Evolutionary conservation across 2,797 vertebrate genomes (phyloP), one percentile per base, ranked within the genome.

Genomic region (Channa striata): DNA sequence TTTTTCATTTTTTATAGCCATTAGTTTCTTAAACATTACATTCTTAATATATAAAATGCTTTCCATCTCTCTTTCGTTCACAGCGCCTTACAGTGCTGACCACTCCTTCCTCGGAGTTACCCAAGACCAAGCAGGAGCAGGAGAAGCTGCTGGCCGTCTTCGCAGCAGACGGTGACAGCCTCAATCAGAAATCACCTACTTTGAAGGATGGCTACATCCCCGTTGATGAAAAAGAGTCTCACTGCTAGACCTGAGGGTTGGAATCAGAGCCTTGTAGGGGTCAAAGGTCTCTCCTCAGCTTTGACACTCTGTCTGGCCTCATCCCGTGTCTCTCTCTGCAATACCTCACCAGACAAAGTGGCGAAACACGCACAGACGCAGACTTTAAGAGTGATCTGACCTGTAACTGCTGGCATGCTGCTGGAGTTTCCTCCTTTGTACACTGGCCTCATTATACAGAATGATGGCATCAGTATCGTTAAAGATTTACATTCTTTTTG

Each of bases 141-240:
- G 88, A 89, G 80, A 91, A 74, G 74, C 83, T 92, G 62, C 87
- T 90, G 73, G 86, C 84, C 59, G 60, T 90, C 66, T 92, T 90
- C 0, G 68, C 87, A 16, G 87, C 87, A 4, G 91, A 93, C 0
- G 76, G 81, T 0, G 87, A 92, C 52, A 78, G 68, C 57, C 69
- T 87, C 60, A 80, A 78, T 21, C 92, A 90, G 83, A 91, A 72
- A 56, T 72, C 75, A 1, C 19, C 80, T 21, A 74, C 87, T 13
- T 92, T 59, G 7, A 93, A 88, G 73, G 92, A 92, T 0, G 91
- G 91, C 23, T 94, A 94, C 81, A 78, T 92, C 51, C 89, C 91
- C 0, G 91, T 94, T 2, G 84, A 82, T 7, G 92, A 93, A 70
- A 94, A 93, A 66, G 94, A 94, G 79, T 93, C 93, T 13, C 74